Evolutionary conservation across 2,113 vertebrate genomes (phyloP), one percentile per base, ranked within the genome.

Genomic region (Oryzias curvinotus): DNA sequence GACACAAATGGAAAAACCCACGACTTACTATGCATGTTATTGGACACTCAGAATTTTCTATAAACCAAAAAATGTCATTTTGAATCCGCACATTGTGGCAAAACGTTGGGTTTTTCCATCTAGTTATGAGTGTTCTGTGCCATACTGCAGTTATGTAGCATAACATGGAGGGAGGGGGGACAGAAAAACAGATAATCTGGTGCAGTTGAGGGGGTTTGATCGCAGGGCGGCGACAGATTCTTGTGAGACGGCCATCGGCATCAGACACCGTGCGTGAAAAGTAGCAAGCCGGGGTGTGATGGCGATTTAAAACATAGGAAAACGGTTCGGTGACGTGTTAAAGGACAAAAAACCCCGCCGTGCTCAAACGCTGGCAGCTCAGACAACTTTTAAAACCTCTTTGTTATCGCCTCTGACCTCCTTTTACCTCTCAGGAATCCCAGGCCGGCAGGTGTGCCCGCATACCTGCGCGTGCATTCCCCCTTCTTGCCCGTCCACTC

Each of bases 341-440:
- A 12, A 36, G 36, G 36, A 36, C 36, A 36, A 36, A 36, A 12
- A 23, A n/a, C n/a, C 12, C 36, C 36, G 26, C 26, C 26, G 26
- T 28, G 26, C 57, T 43, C 6, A 41, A 10, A 52, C 7, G 45
- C 25, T 3, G 42, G 77, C 74, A 77, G 77, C 68, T 73, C 57
- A 25, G 50, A 54, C 69, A 65, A 62, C 69, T 26, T 55, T 49
- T 56, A 2, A 47, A 72, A 65, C 58, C 73, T 55, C 28, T 53
- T 17, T 15, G 15, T 10, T 23, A 23, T 45, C 21, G 0, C 59
- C 51, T 76, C 60, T 71, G 62, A 70, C 36, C 60, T 68, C 62
- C 67, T 83, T 62, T 75, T 68, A 57, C 53, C 67, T 80, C 85
- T 83, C 81, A 85, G 83, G 85, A 78, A 82, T 61, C 60, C 48